phyloP scores from a whole-genome alignment of 2,888 invertebrate species.

The Morinoia aosen region DNA sequence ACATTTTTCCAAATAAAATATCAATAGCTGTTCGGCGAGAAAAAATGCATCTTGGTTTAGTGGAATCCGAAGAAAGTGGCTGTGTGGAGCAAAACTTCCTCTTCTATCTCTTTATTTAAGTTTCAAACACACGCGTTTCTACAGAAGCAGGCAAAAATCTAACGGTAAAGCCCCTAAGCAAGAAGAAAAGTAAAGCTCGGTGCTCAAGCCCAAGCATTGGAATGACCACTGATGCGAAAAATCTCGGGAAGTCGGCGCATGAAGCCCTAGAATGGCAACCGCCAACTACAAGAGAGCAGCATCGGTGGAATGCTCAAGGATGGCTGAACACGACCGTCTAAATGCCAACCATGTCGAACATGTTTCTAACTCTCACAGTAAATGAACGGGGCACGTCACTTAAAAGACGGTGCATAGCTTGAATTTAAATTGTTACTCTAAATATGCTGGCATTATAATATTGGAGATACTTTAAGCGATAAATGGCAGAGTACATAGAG shows the following conservation, averaged over 20 bases:
- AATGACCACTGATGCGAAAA: slow-evolving; percentile 51
- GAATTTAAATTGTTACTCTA: neutral
- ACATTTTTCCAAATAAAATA: neutral
- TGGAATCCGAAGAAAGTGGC: neutral
- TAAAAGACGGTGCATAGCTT: neutral
- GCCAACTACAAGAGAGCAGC: slow-evolving; percentile 32
- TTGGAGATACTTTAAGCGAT: neutral
- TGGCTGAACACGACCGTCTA: slow-evolving; percentile 16
- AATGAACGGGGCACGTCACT: slow-evolving; percentile 5
- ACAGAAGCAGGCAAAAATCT: slow-evolving; percentile 29
- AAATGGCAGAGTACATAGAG: neutral
- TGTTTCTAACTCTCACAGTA: slow-evolving; percentile 31
- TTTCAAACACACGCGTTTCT: slow-evolving; percentile 6
- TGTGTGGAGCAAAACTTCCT: neutral
- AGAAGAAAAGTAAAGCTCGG: slow-evolving; percentile 26
- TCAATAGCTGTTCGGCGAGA: neutral
- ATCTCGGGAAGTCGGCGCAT: slow-evolving; percentile 43
- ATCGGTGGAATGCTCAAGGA: slow-evolving; percentile 43
- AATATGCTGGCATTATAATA: neutral
- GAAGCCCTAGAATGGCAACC: neutral
- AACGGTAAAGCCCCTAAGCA: slow-evolving; percentile 49
- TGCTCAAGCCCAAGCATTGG: slow-evolving; percentile 37
- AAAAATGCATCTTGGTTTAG: neutral
- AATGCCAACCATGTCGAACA: slow-evolving; percentile 50
- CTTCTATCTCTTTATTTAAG: neutral